Evolutionary conservation across 2,888 invertebrate species (phyloP).

Genomic region (Mythimna impura): DNA sequence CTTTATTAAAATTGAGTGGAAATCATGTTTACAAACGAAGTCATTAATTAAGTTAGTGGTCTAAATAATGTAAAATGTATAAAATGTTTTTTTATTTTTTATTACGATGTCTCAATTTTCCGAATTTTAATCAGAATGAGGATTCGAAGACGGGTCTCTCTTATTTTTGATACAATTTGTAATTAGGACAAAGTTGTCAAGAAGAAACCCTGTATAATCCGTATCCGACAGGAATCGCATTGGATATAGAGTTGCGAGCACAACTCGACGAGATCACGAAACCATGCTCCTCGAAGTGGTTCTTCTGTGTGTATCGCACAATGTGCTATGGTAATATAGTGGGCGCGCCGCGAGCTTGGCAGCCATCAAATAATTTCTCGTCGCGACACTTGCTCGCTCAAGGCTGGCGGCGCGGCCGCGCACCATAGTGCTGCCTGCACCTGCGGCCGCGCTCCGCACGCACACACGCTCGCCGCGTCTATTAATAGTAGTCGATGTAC

Average conservation of each 20-base stretch:
- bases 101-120: too few species aligned
- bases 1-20: too few species aligned
- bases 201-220: too few species aligned
- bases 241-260: neutral
- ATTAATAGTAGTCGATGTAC: slow-evolving; percentile 63
- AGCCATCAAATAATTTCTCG: slow-evolving; percentile 63
- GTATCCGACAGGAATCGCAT: too few species aligned
- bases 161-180: neutral
- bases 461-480: slow-evolving; percentile 46
- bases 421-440: slow-evolving; percentile 60
- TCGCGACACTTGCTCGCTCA: slow-evolving; percentile 66
- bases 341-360: slow-evolving; percentile 37
- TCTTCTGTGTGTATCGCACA: slow-evolving; percentile 21
- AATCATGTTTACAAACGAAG: too few species aligned
- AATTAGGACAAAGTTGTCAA: neutral
- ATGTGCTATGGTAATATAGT: slow-evolving; percentile 17
- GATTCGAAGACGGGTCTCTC: neutral
- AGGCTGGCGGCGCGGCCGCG: slow-evolving; percentile 55
- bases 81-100: too few species aligned
- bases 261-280: neutral
- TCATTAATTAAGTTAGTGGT: too few species aligned
- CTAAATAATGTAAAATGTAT: too few species aligned
- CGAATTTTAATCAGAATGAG: too few species aligned
- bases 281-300: neutral
- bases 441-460: slow-evolving; percentile 55